Evolutionary conservation across 2,888 invertebrate genomes (phyloP), one percentile per base, ranked within the genome.

Genomic region (Notodonta ziczac): DNA sequence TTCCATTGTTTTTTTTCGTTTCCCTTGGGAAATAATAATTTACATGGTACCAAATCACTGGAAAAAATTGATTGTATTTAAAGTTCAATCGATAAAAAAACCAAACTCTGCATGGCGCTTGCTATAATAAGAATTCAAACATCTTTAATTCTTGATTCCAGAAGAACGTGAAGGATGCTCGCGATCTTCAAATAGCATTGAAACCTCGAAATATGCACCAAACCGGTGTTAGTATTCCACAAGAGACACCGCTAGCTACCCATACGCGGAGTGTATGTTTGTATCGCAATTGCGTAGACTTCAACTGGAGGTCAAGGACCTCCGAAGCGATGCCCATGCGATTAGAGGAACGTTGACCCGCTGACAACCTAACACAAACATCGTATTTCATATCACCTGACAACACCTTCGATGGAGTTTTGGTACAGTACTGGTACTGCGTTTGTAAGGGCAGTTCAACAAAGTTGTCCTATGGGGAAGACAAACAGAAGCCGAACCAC

Each of bases 331-430:
- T 86, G 83, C 76, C 77, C 74, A 85, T 81, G 81, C 86, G 88
- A 89, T 90, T 87, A 89, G 89, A 82, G 83, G 88, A 82, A 74
- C 89, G 74, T 80, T 87, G 89, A 90, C 88, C 89, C 72, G 75
- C 13, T n/a, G 10, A 5, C 9, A 32, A 32, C 13, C 40, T 40
- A 40, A 8, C 40, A 6, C 52, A 9, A 52, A 4, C 13, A 53
- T 9, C 53, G 12, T 53, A 35, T 13, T 13, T 35, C 53, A 53
- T 6, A 35, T 66, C 58, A 53, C 35, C 53, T 53, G 53, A 50
- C 46, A 57, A 5, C 35, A 57, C 57, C 46, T 57, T 59, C 54
- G n/a, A 58, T 12, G 14, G 35, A 4, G 9, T 4, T 12, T 42
- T 42, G 42, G 10, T 10, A 42, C 9, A 0, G 7, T 7, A 35